Evolutionary conservation across 1,140 invertebrate species (phyloP).

Genomic region (Tribolium castaneum): DNA sequence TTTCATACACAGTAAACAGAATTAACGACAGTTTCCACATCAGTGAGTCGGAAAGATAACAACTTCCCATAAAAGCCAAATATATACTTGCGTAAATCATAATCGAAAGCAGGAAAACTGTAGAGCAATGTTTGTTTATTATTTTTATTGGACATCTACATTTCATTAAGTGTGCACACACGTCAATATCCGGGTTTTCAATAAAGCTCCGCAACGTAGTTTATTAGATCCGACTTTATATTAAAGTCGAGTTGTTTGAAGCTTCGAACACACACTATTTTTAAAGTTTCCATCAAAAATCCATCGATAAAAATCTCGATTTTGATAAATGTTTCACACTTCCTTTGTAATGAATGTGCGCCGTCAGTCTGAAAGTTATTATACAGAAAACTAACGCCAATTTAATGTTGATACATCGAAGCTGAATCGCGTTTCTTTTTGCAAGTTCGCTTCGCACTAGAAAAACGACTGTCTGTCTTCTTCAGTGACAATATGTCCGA

Average conservation of each 20-base stretch:
- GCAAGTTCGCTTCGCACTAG: neutral
- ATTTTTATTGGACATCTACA: no score
- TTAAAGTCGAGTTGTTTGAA: neutral
- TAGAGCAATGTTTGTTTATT: no score
- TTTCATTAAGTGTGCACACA: neutral
- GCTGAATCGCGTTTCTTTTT: neutral
- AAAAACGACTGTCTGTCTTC: slow-evolving; percentile 6
- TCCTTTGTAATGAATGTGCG: neutral
- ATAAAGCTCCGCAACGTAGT: neutral
- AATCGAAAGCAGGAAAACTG: no score
- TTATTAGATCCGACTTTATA: neutral
- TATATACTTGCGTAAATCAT: no score
- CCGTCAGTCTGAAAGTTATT: neutral
- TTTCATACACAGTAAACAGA: neutral
- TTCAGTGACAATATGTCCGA: neutral
- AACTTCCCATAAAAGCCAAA: neutral
- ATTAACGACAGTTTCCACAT: neutral
- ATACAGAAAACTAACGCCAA: neutral
- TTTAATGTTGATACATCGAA: neutral
- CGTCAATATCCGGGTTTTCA: neutral
- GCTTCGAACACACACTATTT: neutral
- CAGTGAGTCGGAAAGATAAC: neutral
- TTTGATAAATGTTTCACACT: neutral
- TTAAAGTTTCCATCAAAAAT: neutral
- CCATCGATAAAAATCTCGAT: neutral